These are phyloP conservation scores for Caerostris darwini DNA, from an alignment of 1,140 invertebrate species.

Conservation along the genomic window DNA sequence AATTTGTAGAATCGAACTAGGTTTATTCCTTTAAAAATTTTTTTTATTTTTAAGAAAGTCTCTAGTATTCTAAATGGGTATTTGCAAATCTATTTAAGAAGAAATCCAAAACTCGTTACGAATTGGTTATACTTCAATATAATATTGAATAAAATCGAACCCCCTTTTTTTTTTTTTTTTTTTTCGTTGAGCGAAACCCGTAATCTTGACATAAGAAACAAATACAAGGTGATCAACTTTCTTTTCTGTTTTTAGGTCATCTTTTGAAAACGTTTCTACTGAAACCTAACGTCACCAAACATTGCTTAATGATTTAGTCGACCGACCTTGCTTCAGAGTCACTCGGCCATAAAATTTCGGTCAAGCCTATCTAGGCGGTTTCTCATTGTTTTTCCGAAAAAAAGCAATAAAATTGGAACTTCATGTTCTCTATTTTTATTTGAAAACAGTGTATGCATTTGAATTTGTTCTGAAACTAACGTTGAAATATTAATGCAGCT, in stretches of 20 bases:
- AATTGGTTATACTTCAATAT: no score
- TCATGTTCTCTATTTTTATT: no score
- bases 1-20: no score
- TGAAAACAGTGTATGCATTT: no score
- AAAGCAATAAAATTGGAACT: background rate
- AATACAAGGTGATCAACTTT: conserved; percentile 57
- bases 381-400: background rate
- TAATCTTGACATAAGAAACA: conserved; percentile 39
- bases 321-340: conserved; percentile 37
- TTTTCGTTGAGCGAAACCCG: background rate
- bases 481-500: no score
- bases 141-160: background rate
- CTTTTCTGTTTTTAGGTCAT: conserved; percentile 41
- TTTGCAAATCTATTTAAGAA: no score
- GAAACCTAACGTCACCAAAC: conserved; percentile 39
- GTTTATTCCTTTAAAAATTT: no score
- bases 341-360: conserved; percentile 58
- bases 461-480: no score
- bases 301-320: conserved; percentile 42
- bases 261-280: conserved; percentile 35
- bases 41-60: no score
- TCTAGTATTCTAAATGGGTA: no score
- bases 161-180: background rate
- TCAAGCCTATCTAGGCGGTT: conserved; percentile 25
- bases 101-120: no score